Base-by-base conservation (phyloP, 2,797 vertebrate genomes). In the Dipus sagitta region DNA sequence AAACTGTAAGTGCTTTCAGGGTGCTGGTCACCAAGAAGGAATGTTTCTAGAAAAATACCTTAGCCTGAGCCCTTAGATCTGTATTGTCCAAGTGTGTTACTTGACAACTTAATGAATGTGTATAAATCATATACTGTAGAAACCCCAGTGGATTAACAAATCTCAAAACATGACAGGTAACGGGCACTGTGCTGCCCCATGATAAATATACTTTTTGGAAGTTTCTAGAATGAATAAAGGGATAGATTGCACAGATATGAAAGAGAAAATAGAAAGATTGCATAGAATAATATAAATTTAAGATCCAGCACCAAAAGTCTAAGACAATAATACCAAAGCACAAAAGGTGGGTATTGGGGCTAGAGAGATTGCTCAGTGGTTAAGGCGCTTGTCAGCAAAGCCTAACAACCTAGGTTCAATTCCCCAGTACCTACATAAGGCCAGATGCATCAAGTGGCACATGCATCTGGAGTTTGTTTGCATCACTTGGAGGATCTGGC, bases 141-240 rank as follows among this genome's bases (percentile, higher is more conserved):
- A 94, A 90, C 23, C 23, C 12, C 4, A 13, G 20, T 62, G 32
- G 83, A 92, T 87, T 64, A n/a, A 47, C 32, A 71, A 54, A 79
- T 75, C 64, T 87, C 54, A 88, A 60, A 93, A 77, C 26, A 65
- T 6, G 18, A 38, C 54, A 87, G 81, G 60, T 84, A 96, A 87
- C 38, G 85, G 11, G 7, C 32, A 52, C 11, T 74, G 17, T 34
- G 10, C 65, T 72, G 64, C 14, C 10, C n/a, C 65, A 64, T 65
- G 32, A 90, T 34, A 67, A 84, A 76, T 58, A 78, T n/a, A 65
- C 47, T 62, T 74, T 91, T 79, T 87, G 9, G 90, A 86, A 83
- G 20, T 79, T 95, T 92, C 83, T 88, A 80, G 10, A 79, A 72
- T 54, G 12, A 94, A 71, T n/a, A 5, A 74, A 87, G 62, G 28